Evolutionary conservation across 2,888 invertebrate species (phyloP), one percentile per base, ranked within the genome.

Genomic region (Heliconius cydno): DNA sequence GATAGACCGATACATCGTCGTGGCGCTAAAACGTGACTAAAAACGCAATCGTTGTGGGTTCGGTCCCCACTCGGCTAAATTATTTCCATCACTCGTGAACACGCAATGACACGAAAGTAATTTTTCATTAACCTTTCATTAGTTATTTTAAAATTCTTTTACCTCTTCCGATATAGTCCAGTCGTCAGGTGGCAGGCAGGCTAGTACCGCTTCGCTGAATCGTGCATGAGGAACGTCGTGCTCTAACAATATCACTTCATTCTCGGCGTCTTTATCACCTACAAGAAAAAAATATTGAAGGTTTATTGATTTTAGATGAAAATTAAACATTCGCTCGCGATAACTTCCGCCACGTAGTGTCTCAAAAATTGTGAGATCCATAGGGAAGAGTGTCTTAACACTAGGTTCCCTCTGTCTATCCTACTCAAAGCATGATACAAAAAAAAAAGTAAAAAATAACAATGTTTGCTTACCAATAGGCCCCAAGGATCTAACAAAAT

Each of bases 181-280:
- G 41, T 99, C 98, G 86, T 98, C 90, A 83, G 97, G 96, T 0
- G 99, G 99, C 70, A 99, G 95, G 89, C 98, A 99, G 79, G 97
- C 97, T 0, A 99, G 96, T 25, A 99, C 99, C 57, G 98, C 97
- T 86, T 99, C 98, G 1, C 99, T 98, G 93, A 99, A 99, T 84
- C 98, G 96, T 84, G 98, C 98, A 89, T 99, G 99, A 0, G 99
- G 99, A 3, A 99, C 98, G 91, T 99, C 99, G 89, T 99, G 99
- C 88, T 99, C 99, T 81, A 99, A 90, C 3, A 99, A 95, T 66
- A 99, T 96, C 13, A 98, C 99, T 92, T 99, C 99, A 89, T 99
- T 99, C 93, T 99, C 99, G 0, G 99, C 99, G 22, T 97, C 97
- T 88, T 98, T 98, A 88, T 99, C 98, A 38, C 99, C 99, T 95